Percentiles rank a stretch among this genome's conserved stretches.
These are phyloP conservation scores for Rhegmatorhina hoffmannsi DNA, from an alignment of 2,113 vertebrate species.

Conservation along the genomic window DNA sequence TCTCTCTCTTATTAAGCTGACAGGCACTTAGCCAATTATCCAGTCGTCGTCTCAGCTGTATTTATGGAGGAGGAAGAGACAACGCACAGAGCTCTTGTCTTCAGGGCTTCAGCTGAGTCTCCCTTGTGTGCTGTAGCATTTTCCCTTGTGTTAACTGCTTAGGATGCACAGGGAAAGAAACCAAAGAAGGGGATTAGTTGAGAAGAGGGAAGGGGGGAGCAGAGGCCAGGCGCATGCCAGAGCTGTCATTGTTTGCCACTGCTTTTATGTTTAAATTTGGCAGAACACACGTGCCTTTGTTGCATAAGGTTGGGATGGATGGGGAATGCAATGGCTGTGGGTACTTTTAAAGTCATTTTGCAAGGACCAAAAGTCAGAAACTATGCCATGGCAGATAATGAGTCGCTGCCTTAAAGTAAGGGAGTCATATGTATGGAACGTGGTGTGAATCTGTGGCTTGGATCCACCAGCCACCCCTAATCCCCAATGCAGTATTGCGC, in stretches of 20 bases:
- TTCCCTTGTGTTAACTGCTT: constrained; percentile 3
- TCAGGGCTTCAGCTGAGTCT: constrained; percentile 54
- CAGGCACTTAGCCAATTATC: constrained; percentile 69
- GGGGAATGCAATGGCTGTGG: not conserved
- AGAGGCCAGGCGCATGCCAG: not conserved
- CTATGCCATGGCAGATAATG: not conserved
- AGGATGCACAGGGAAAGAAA: constrained; percentile 21
- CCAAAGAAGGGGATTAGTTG: not conserved
- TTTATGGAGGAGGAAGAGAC: constrained; percentile 62
- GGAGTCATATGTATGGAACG: not conserved
- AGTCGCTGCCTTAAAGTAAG: not conserved
- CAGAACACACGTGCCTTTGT: not conserved
- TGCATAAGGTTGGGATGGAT: not conserved
- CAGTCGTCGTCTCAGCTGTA: constrained; percentile 55
- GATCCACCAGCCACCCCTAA: not conserved
- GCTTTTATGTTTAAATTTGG: not conserved
- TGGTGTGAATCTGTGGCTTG: not conserved
- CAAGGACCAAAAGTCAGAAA: not conserved
- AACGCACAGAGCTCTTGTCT: constrained; percentile 47
- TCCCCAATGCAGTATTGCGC: not conserved
- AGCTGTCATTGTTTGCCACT: not conserved
- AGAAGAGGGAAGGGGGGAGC: not conserved
- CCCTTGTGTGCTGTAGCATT: constrained; percentile 28
- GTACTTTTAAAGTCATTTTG: not conserved
- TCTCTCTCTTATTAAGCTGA: constrained; percentile 57